These are phyloP conservation scores for Pogonomyrmex barbatus DNA, from an alignment of 1,140 invertebrate species.

Conservation along the genomic window DNA sequence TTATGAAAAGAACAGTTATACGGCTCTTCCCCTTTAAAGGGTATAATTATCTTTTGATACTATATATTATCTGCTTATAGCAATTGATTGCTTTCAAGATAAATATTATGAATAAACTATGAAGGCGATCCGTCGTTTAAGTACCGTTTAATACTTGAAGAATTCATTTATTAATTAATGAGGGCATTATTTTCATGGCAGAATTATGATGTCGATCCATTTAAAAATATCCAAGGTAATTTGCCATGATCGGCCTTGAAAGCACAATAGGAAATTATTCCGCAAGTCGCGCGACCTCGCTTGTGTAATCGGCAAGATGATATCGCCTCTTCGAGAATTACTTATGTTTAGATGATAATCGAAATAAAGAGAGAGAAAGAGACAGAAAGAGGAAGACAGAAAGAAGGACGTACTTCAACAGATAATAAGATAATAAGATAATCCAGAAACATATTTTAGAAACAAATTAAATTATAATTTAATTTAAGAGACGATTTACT, in stretches of 20 bases:
- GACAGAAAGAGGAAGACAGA: too few relatives aligned
- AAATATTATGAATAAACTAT: neutral
- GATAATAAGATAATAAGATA: constrained; percentile 12
- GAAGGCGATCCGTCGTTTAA: neutral
- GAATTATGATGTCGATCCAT: neutral
- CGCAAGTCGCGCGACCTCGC: constrained; percentile 38
- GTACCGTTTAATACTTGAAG: neutral
- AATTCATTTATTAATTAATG: neutral
- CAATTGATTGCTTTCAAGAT: neutral
- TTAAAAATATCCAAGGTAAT: constrained; percentile 60
- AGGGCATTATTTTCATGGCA: neutral
- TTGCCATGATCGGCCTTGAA: constrained; percentile 57
- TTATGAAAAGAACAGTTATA: neutral
- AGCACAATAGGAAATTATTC: constrained; percentile 57
- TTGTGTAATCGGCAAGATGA: constrained; percentile 58
- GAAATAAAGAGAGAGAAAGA: too few relatives aligned
- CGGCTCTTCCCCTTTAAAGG: neutral
- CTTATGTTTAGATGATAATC: constrained; percentile 6
- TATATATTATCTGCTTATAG: neutral
- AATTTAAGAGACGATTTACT: neutral
- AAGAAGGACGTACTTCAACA: neutral
- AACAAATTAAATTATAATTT: neutral
- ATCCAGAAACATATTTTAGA: neutral
- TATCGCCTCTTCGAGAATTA: constrained; percentile 54
- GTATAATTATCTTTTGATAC: neutral